Percentiles rank a stretch among this genome's conserved stretches.
Evolutionary conservation across 2,888 invertebrate genomes (phyloP).

Genomic region (Pemphredon lugubris): DNA sequence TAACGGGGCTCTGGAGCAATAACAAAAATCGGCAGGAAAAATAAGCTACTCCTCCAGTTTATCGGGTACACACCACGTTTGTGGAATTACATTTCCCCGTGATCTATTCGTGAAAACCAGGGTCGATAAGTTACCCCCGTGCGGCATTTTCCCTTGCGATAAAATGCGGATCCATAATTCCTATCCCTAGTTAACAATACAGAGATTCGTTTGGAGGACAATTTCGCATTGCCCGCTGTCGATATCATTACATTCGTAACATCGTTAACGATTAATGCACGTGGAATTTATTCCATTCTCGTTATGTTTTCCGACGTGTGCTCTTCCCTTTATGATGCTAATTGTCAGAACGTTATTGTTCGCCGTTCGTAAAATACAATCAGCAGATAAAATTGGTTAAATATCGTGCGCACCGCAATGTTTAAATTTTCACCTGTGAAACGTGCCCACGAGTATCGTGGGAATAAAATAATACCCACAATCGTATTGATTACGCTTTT

Average conservation of each 20-base stretch:
- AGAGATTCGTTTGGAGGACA: constrained; percentile 18
- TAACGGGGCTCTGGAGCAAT: no score
- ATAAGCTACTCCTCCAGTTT: no score
- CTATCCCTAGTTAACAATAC: constrained; percentile 26
- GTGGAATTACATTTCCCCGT: no score
- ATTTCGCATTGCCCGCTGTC: constrained; percentile 6
- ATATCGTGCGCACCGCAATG: constrained; percentile 40
- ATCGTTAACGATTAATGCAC: no score
- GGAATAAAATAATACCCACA: constrained; percentile 25
- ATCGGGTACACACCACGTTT: no score
- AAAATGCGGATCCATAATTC: constrained; percentile 16
- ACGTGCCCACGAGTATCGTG: not conserved
- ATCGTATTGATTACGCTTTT: no score
- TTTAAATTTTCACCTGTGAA: constrained; percentile 26
- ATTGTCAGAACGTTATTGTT: constrained; percentile 57
- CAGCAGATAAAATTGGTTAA: constrained; percentile 55
- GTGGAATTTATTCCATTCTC: constrained; percentile 56
- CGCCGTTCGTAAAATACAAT: constrained; percentile 38
- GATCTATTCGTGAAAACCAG: constrained; percentile 9
- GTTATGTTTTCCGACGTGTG: constrained; percentile 55
- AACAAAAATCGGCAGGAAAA: no score
- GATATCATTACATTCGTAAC: no score
- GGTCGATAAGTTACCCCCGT: constrained; percentile 33
- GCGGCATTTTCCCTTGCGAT: not conserved
- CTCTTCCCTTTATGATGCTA: constrained; percentile 54